Conservation (phyloP, 2,888 invertebrate genomes). For the Anodontia alba region DNA sequence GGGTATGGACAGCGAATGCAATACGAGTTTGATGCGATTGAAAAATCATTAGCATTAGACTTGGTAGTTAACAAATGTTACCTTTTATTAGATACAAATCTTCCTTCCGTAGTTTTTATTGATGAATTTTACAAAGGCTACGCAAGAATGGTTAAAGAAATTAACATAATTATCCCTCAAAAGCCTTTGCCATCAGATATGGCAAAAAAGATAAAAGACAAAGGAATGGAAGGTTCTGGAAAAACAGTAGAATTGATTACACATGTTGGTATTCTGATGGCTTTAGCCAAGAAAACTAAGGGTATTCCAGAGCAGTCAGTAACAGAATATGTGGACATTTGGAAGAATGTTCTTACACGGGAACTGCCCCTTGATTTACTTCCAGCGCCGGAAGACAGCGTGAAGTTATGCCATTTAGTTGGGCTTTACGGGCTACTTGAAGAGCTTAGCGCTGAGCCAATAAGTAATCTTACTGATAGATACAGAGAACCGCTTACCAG, state of each 20-base stretch:
- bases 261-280: slow-evolving; percentile 59
- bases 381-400: slow-evolving; percentile 51
- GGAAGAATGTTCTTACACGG: slow-evolving; percentile 41
- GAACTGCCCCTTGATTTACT: slow-evolving; percentile 44
- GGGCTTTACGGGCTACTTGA: slow-evolving; percentile 57
- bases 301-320: slow-evolving; percentile 50
- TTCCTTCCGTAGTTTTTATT: slow-evolving; percentile 55
- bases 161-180: slow-evolving; percentile 43
- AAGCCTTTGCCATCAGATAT: slow-evolving; percentile 49
- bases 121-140: slow-evolving; percentile 65
- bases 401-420: slow-evolving; percentile 63
- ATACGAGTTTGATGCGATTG: slow-evolving; percentile 62
- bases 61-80: slow-evolving; percentile 46
- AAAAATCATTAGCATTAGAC: slow-evolving; percentile 45
- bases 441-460: slow-evolving; percentile 54
- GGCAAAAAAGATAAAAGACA: slow-evolving; percentile 30
- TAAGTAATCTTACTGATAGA: slow-evolving; percentile 52
- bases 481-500: slow-evolving; percentile 40
- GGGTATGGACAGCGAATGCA: slow-evolving; percentile 45
- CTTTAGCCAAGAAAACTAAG: slow-evolving; percentile 60
- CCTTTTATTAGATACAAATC: slow-evolving; percentile 26
- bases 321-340: slow-evolving; percentile 52
- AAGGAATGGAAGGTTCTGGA: slow-evolving; percentile 34
- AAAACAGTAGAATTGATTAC: slow-evolving; percentile 49
- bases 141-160: slow-evolving; percentile 39